Base-by-base conservation (phyloP, 2,888 invertebrate genomes). In the Lagria hirta region DNA sequence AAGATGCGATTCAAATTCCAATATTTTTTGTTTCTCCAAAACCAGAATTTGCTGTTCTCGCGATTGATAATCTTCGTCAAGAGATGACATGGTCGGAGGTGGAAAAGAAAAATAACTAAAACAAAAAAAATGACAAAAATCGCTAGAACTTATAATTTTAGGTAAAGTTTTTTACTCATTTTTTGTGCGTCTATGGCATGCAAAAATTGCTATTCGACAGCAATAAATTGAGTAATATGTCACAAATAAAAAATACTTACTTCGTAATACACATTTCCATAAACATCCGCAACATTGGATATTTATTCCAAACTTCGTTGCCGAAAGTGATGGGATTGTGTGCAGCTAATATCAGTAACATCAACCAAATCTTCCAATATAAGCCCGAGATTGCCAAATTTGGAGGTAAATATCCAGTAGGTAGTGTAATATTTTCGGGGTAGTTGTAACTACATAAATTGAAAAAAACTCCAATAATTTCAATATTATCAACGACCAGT, bases 181-280 rank as follows among this genome's bases (percentile, higher is more conserved):
- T n/a, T n/a, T n/a, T n/a, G n/a, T n/a, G n/a, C n/a, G n/a, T n/a
- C n/a, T n/a, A n/a, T n/a, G n/a, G n/a, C n/a, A n/a, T n/a, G n/a
- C n/a, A n/a, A n/a, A n/a, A n/a, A n/a, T n/a, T n/a, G n/a, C 20
- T 23, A 23, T 18, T 18, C 6, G 18, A 18, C 6, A 18, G 6
- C 18, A 18, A 6, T 18, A 6, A 18, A 18, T 18, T 18, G 18
- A 6, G 6, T 6, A 18, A 35, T 6, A 6, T 18, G 22, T 22
- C 22, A 50, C 34, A 38, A 24, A 33, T 10, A 36, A 2, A 10
- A 29, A 30, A n/a, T 22, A 73, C 78, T 74, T 65, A 87, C 84
- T 89, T 92, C 5, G 96, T 97, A 66, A 97, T 97, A 60, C 93
- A 92, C 85, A 93, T 93, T 75, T 97, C 96, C 81, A 97, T 94